phyloP scores from a whole-genome alignment of 2,888 invertebrate species.

The Pheosia tremula region DNA sequence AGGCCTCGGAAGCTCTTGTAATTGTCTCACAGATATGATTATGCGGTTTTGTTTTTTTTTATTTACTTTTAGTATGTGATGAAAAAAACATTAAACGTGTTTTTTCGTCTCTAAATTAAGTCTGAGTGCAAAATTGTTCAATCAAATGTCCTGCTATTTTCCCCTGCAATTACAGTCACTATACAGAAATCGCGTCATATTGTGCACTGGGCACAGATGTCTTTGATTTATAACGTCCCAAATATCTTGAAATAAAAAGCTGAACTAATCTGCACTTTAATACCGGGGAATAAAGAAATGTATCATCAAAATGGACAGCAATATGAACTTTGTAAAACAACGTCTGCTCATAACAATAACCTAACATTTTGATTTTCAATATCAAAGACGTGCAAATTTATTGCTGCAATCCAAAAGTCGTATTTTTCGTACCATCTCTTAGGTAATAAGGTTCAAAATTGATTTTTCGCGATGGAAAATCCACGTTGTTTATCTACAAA shows the following conservation, averaged over 20 bases:
- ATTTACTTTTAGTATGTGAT: too few relatives aligned
- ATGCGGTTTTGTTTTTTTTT: too few relatives aligned
- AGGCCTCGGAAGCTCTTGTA: too few relatives aligned
- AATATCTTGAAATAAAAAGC: background rate
- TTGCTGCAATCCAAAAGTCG: background rate
- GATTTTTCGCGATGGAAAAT: background rate
- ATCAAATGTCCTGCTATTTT: background rate
- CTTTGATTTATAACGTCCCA: constrained; percentile 36
- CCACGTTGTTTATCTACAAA: background rate
- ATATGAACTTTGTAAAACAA: background rate
- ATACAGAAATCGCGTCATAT: constrained; percentile 27
- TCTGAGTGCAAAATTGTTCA: background rate
- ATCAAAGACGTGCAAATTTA: constrained; percentile 10
- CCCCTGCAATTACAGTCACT: constrained; percentile 5
- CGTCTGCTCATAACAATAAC: constrained; percentile 30
- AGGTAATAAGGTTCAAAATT: constrained; percentile 6
- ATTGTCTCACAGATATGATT: too few relatives aligned
- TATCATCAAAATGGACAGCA: background rate
- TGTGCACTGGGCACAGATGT: constrained; percentile 46
- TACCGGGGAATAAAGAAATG: background rate
- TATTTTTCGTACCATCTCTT: background rate
- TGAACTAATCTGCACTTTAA: constrained; percentile 10
- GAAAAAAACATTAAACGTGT: too few relatives aligned
- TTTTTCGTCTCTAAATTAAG: background rate
- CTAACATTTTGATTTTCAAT: constrained; percentile 39